Base-by-base conservation (phyloP, 2,888 invertebrate species). In the Eristalis intricaria region DNA sequence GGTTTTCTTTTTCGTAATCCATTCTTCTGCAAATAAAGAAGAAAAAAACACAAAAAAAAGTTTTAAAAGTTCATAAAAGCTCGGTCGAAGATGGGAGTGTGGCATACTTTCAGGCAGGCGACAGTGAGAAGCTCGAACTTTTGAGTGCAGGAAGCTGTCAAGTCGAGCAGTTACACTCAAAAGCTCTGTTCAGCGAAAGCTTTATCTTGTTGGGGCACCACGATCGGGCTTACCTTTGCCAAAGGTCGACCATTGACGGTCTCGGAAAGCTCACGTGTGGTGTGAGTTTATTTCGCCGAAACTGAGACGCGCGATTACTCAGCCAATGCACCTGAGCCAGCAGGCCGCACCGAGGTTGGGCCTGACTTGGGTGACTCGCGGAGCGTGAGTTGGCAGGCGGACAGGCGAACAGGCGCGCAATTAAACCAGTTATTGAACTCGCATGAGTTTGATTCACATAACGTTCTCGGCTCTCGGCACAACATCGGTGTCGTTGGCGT, bases 1-100 rank as follows among this genome's bases (percentile, higher is more conserved):
- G 90, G 96, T 97, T 93, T 97, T 97, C 94, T 97, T 97, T 92
- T 97, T 96, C 90, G 97, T 97, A 93, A 97, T 96, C 97, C 97
- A 97, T 96, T 98, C 98, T 94, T 98, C 98, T 98, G 95, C 79
- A 94, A 94, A 89, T 11, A 70, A 40, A 68, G n/a, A n/a, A n/a
- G n/a, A n/a, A n/a, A n/a, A n/a, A n/a, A n/a, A n/a, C n/a, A n/a
- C n/a, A 84, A 68, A 3, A 69, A 38, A 22, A 61, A 22, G 8
- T 7, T 56, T 7, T 2, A 32, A 58, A 69, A 29, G 29, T 22
- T 29, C 0, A 32, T 4, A 15, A 43, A 43, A 43, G 43, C n/a
- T 70, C n/a, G 2, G 10, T 26, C 3, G 38, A 60, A 40, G 1
- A 5, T n/a, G 4, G 5, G 19, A 10, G n/a, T 23, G 3, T 38